Evolutionary conservation across 2,888 invertebrate genomes (phyloP).

Genomic region (Ptychoptera albimana): DNA sequence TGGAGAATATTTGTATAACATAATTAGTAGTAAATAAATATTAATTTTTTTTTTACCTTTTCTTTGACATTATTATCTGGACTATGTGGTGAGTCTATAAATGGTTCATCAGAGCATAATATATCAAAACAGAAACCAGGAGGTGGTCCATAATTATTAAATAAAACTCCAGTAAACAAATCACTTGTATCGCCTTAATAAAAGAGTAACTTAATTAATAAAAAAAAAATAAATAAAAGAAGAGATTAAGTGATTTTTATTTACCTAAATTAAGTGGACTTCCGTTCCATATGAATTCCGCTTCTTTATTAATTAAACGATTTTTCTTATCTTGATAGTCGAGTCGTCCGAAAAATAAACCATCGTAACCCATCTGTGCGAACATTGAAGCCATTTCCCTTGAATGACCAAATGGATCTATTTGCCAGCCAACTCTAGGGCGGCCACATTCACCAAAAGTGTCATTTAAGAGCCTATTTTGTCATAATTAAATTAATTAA

Average conservation of each 20-base stretch:
- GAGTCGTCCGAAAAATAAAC: constrained; percentile 68
- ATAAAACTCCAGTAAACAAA: constrained; percentile 71
- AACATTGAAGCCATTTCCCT: constrained; percentile 70
- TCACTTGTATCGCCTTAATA: constrained; percentile 41
- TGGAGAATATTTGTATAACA: neutral
- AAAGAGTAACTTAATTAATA: too few species aligned
- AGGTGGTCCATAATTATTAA: constrained; percentile 71
- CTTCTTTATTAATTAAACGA: constrained; percentile 39
- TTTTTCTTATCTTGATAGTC: constrained; percentile 68
- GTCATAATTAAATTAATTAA: neutral
- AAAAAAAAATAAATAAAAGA: neutral
- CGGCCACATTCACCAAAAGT: constrained; percentile 57
- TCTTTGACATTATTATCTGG: constrained; percentile 68
- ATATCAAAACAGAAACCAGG: constrained; percentile 87
- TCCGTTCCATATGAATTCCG: constrained; percentile 76
- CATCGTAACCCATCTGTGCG: constrained; percentile 77
- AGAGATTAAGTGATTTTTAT: constrained; percentile 4
- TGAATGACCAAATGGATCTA: constrained; percentile 78
- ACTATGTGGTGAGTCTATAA: constrained; percentile 66
- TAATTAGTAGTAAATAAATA: neutral
- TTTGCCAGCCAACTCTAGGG: constrained; percentile 69
- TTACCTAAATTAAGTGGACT: constrained; percentile 49
- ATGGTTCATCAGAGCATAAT: constrained; percentile 67
- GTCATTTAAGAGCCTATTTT: constrained; percentile 41
- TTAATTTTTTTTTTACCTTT: constrained; percentile 42